A percentile compares a stretch with the other conserved stretches of the same genome.
Evolutionary conservation across 35 echinoderm and acorn worm species (phyloP).

Genomic region (Antedon bifida): DNA sequence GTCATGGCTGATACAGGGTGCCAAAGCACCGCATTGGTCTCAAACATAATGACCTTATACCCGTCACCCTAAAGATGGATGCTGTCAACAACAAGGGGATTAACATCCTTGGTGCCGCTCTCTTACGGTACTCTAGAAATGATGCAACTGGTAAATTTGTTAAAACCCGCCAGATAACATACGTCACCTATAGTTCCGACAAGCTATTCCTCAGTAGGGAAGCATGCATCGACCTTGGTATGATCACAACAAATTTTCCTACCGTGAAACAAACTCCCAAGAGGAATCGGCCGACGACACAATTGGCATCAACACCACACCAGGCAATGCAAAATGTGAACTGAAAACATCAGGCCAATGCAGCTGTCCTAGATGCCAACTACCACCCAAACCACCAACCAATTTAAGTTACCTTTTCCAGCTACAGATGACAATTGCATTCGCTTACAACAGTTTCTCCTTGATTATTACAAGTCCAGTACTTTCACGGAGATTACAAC

Average conservation of each 20-base stretch:
- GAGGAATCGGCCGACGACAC: neutral
- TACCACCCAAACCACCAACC: neutral
- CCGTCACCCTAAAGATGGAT: conserved; percentile 3
- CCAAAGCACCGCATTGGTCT: conserved; percentile 8
- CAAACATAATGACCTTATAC: conserved; percentile 2
- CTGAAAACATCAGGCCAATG: too few relatives aligned
- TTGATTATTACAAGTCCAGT: too few relatives aligned
- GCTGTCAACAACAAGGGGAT: conserved; percentile 20
- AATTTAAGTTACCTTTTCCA: too few relatives aligned
- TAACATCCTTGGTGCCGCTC: conserved; percentile 12
- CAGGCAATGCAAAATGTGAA: neutral
- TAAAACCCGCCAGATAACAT: conserved; percentile 11
- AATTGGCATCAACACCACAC: neutral
- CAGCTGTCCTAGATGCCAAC: neutral
- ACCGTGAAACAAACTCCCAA: neutral
- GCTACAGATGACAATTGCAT: too few relatives aligned
- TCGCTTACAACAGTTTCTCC: too few relatives aligned
- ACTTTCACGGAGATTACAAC: too few relatives aligned
- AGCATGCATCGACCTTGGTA: conserved; percentile 27
- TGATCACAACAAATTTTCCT: conserved; percentile 12
- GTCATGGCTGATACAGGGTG: conserved; percentile 13
- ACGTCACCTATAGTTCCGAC: conserved; percentile 34
- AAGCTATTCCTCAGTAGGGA: conserved; percentile 15
- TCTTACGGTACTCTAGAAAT: conserved; percentile 10
- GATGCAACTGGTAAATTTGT: neutral